Percentiles rank a stretch among this genome's conserved stretches.
These are phyloP conservation scores for Leptogaster cylindrica DNA, from an alignment of 2,888 invertebrate genomes.

Conservation along the genomic window DNA sequence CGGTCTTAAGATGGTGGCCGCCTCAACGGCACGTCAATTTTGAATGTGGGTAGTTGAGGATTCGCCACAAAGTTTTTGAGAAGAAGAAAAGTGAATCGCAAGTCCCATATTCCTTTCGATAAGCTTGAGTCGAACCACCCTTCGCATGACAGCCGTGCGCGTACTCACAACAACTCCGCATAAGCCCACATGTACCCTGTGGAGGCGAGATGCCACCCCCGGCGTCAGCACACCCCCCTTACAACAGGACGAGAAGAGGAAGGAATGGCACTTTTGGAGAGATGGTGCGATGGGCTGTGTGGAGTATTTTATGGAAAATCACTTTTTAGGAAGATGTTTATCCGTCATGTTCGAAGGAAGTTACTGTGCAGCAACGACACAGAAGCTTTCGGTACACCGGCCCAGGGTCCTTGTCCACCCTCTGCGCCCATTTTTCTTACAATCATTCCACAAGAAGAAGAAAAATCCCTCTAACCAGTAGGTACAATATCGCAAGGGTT, in stretches of 20 bases:
- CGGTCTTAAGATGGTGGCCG: conserved; percentile 41
- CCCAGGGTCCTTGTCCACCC: not conserved
- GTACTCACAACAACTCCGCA: conserved; percentile 43
- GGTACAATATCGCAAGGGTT: conserved; percentile 29
- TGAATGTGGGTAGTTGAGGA: conserved; percentile 45
- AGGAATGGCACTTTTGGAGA: conserved; percentile 12
- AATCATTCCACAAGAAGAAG: not conserved
- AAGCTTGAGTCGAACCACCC: conserved; percentile 46
- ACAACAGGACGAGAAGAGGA: conserved; percentile 18
- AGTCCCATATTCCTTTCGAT: conserved; percentile 45
- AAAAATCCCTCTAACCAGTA: not conserved
- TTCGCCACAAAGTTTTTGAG: conserved; percentile 40
- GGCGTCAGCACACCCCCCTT: conserved; percentile 38
- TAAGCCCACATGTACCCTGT: conserved; percentile 40
- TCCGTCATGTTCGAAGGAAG: conserved; percentile 46
- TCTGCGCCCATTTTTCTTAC: no score
- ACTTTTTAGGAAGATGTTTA: conserved; percentile 46
- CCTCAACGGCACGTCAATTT: conserved; percentile 45
- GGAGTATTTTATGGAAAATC: conserved; percentile 46
- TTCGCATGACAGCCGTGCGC: conserved; percentile 46
- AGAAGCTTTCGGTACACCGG: conserved; percentile 2
- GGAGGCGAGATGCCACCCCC: conserved; percentile 30
- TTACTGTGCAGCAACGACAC: conserved; percentile 22
- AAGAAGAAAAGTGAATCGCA: conserved; percentile 29
- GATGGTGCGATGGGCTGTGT: conserved; percentile 37